These are phyloP conservation scores for Homarus americanus DNA, from an alignment of 1,140 invertebrate genomes.

Conservation along the genomic window DNA sequence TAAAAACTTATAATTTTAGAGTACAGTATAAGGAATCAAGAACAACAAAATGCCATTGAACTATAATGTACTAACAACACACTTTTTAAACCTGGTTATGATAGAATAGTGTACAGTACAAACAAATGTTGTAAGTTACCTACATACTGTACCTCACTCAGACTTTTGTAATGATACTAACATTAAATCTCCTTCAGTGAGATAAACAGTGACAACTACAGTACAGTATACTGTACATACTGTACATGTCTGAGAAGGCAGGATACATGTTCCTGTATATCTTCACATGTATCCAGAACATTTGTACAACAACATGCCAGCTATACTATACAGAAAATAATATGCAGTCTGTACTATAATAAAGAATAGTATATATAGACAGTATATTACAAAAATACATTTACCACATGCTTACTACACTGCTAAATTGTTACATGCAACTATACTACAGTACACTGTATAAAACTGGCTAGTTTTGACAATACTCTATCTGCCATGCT, in stretches of 20 bases:
- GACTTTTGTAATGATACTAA: too few relatives aligned
- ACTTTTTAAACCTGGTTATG: too few relatives aligned
- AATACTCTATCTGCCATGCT: neutral
- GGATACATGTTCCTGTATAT: slow-evolving; percentile 5
- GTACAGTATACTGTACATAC: too few relatives aligned
- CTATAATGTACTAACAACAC: too few relatives aligned
- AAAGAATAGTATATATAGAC: neutral
- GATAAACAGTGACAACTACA: too few relatives aligned
- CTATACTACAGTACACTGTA: slow-evolving; percentile 12
- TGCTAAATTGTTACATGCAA: neutral
- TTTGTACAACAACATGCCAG: neutral
- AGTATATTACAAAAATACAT: neutral
- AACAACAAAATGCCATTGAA: too few relatives aligned
- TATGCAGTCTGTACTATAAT: too few relatives aligned
- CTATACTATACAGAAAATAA: neutral
- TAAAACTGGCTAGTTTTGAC: neutral
- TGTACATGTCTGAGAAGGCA: neutral
- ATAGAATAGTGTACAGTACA: too few relatives aligned
- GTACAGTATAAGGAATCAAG: neutral
- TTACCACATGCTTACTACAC: neutral
- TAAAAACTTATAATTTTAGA: neutral
- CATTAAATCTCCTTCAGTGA: too few relatives aligned
- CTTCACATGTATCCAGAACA: neutral
- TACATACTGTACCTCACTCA: too few relatives aligned
- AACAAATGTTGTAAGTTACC: too few relatives aligned